Evolutionary conservation across 2,113 vertebrate genomes (phyloP).

Genomic region (Capricornis sumatraensis): DNA sequence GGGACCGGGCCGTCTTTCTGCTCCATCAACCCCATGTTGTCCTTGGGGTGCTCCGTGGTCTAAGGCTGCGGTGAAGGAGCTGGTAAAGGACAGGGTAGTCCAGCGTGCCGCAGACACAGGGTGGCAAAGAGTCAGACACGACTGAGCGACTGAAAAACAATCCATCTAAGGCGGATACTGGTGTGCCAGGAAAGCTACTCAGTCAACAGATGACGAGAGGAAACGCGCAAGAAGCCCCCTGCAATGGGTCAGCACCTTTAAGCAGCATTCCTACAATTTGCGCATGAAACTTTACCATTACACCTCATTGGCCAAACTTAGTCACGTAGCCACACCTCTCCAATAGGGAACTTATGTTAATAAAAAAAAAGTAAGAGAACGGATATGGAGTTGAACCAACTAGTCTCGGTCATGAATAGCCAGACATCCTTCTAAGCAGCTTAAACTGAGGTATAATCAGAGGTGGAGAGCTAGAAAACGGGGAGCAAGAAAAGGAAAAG

Average conservation of each 20-base stretch:
- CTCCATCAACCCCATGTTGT: background rate
- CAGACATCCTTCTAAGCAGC: background rate
- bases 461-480: background rate
- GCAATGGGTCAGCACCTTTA: background rate
- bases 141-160: rapidly evolving
- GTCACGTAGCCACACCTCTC: background rate
- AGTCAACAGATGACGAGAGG: background rate
- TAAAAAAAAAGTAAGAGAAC: background rate
- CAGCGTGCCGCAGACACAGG: background rate
- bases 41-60: background rate
- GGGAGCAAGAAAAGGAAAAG: background rate
- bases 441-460: background rate
- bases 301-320: background rate
- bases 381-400: background rate
- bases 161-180: background rate
- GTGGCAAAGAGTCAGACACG: background rate
- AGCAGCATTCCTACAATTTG: background rate
- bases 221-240: background rate
- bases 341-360: background rate
- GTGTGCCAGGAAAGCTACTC: background rate
- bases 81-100: rapidly evolving
- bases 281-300: background rate
- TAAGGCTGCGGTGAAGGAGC: background rate
- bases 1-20: background rate
- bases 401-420: background rate